Evolutionary conservation across 2,888 invertebrate genomes (phyloP).

Genomic region (Drosophila hamatofila): DNA sequence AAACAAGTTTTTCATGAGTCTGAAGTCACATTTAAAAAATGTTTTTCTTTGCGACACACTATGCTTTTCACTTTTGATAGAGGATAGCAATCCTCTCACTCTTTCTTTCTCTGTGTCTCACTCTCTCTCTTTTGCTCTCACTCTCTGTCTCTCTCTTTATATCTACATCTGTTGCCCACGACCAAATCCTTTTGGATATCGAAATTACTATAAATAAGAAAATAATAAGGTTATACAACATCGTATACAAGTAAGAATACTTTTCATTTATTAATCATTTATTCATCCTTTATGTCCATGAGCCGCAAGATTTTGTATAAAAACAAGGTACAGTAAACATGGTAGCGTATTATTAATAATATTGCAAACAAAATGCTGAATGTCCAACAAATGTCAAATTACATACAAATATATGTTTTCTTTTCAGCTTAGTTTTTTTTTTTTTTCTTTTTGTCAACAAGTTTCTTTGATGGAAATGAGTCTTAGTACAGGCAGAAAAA

Average conservation of each 20-base stretch:
- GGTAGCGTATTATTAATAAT: neutral
- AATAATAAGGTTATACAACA: too few species aligned
- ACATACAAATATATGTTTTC: neutral
- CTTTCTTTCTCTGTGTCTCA: too few species aligned
- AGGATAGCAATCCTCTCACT: too few species aligned
- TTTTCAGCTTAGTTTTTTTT: neutral
- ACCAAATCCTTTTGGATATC: too few species aligned
- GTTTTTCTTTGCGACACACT: too few species aligned
- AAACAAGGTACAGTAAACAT: neutral
- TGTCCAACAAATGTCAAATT: neutral
- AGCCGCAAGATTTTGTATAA: neutral
- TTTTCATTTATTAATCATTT: neutral
- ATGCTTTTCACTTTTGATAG: too few species aligned
- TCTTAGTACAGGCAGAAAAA: conserved; percentile 43
- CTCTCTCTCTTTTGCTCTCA: too few species aligned
- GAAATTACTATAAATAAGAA: neutral
- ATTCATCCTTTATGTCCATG: neutral
- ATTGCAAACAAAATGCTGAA: neutral
- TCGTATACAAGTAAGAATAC: too few species aligned
- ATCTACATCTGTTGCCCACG: too few species aligned
- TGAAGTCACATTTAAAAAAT: too few species aligned
- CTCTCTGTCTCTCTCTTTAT: too few species aligned
- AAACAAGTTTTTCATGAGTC: too few species aligned
- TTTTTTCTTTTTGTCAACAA: neutral
- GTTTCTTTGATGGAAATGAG: conserved; percentile 17